phyloP scores from a whole-genome alignment of 2,113 vertebrate species.

The Grallaria varia region DNA sequence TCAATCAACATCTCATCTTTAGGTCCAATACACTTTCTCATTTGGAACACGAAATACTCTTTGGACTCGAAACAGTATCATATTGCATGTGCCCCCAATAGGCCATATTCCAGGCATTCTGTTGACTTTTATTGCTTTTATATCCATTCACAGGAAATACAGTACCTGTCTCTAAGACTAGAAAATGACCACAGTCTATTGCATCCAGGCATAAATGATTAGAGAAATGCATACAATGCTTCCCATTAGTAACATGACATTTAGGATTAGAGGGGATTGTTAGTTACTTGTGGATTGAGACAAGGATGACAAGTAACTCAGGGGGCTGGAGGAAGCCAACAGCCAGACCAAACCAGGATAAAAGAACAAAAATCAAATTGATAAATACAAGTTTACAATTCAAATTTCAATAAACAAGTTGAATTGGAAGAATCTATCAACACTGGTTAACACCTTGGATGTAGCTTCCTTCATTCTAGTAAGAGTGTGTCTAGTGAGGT shows the following conservation, averaged over 20 bases:
- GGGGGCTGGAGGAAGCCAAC: not conserved
- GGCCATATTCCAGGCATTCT: not conserved
- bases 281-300: not conserved
- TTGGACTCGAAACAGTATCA: not conserved
- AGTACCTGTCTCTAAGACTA: not conserved
- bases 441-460: not conserved
- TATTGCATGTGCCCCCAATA: accelerated
- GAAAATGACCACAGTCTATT: not conserved
- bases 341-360: not conserved
- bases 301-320: not conserved
- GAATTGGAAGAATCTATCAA: not conserved
- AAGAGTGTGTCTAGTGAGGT: not conserved
- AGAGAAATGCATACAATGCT: not conserved
- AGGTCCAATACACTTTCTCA: not conserved
- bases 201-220: not conserved
- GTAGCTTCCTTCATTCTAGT: not conserved
- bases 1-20: not conserved
- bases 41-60: not conserved
- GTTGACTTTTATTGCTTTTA: not conserved
- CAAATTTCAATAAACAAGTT: not conserved
- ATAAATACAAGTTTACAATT: not conserved
- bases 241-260: not conserved
- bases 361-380: not conserved
- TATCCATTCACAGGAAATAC: not conserved
- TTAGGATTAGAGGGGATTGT: not conserved